Conservation (phyloP, 1,140 invertebrate species). For the Elysia chlorotica region DNA sequence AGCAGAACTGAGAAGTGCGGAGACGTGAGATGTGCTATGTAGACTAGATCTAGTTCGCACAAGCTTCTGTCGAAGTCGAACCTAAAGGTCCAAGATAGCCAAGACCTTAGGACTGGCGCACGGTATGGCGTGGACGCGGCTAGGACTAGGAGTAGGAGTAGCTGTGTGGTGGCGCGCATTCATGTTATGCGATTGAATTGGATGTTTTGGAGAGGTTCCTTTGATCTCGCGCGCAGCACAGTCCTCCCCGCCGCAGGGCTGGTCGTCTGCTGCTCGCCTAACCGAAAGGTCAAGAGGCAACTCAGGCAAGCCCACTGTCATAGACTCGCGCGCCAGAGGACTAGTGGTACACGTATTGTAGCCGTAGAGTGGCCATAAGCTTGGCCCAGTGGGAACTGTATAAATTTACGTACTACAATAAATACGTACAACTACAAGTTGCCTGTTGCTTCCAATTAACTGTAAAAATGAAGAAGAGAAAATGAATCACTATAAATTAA, state of each 20-base stretch:
- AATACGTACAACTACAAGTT: too few relatives aligned
- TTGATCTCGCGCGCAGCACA: constrained; percentile 47
- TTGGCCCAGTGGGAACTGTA: too few relatives aligned
- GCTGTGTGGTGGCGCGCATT: constrained; percentile 37
- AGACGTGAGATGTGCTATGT: constrained; percentile 6
- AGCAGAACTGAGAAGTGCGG: constrained; percentile 17
- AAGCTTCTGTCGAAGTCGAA: background rate
- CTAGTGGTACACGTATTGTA: too few relatives aligned
- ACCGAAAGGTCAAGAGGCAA: constrained; percentile 45
- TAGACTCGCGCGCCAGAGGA: too few relatives aligned
- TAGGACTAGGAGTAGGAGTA: too few relatives aligned
- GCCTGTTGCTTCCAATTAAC: too few relatives aligned
- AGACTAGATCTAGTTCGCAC: background rate
- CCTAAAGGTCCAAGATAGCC: background rate
- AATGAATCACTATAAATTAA: too few relatives aligned
- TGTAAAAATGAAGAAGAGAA: too few relatives aligned
- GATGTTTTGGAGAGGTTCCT: constrained; percentile 45
- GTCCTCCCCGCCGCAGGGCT: constrained; percentile 36
- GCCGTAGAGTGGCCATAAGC: too few relatives aligned
- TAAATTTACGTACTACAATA: too few relatives aligned
- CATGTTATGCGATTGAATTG: constrained; percentile 45
- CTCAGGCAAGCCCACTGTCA: too few relatives aligned
- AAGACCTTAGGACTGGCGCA: background rate
- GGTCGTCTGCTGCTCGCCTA: constrained; percentile 10
- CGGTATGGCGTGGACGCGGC: background rate